Percentiles rank a stretch among this genome's conserved stretches.
Conservation (phyloP, 1,140 invertebrate species). For the Bombus balteatus region DNA sequence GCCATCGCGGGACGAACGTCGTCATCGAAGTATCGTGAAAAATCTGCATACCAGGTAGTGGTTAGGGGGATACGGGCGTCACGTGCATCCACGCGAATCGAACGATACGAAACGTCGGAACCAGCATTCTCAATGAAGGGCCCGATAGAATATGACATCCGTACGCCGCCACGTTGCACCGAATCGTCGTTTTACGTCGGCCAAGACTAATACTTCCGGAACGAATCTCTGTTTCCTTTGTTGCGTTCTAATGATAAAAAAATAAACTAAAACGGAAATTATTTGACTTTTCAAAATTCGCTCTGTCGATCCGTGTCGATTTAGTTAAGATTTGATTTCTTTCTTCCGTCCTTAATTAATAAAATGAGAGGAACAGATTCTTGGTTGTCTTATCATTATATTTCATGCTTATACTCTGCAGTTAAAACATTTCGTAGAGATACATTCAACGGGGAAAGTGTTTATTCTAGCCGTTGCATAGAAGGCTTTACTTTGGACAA, state of each 20-base stretch:
- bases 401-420: too few relatives aligned
- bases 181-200: not conserved
- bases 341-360: too few relatives aligned
- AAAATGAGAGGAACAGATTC: too few relatives aligned
- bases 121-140: not conserved
- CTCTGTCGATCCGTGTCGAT: too few relatives aligned
- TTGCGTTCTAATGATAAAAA: too few relatives aligned
- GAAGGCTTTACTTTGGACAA: not conserved
- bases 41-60: constrained; percentile 72
- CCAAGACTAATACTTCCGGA: not conserved
- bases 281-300: too few relatives aligned
- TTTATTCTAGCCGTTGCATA: not conserved
- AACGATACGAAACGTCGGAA: not conserved
- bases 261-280: too few relatives aligned
- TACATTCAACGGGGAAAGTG: not conserved
- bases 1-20: too few relatives aligned
- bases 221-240: too few relatives aligned
- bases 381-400: too few relatives aligned
- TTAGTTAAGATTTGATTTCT: too few relatives aligned
- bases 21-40: constrained; percentile 66
- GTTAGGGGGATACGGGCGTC: not conserved
- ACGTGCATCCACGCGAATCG: constrained; percentile 25
- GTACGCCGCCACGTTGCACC: not conserved
- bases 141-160: not conserved
- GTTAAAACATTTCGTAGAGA: too few relatives aligned